A percentile compares a stretch with the other conserved stretches of the same genome.
phyloP scores from a whole-genome alignment of 2,888 invertebrate species.

The Cinara cedri region DNA sequence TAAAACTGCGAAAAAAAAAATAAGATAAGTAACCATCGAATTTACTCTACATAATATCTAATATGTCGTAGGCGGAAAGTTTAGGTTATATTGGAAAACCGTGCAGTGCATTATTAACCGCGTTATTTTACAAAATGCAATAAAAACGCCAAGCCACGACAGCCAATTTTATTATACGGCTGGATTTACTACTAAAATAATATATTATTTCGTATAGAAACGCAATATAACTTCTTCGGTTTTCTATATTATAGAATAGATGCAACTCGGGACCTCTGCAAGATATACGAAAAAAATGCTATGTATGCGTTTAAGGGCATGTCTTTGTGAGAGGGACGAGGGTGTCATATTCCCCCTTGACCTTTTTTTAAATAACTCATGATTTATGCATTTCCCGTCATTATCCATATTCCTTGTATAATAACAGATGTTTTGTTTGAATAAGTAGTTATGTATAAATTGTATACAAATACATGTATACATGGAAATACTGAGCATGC shows the following conservation, averaged over 20 bases:
- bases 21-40: neutral
- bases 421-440: too few relatives aligned
- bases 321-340: too few relatives aligned
- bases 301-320: too few relatives aligned
- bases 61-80: neutral
- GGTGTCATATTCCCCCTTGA: too few relatives aligned
- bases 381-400: too few relatives aligned
- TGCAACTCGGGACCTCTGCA: neutral
- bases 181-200: neutral
- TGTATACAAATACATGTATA: too few relatives aligned
- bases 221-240: neutral
- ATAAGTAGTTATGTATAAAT: too few relatives aligned
- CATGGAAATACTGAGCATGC: too few relatives aligned
- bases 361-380: too few relatives aligned
- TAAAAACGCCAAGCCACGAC: neutral
- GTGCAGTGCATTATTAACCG: too few relatives aligned
- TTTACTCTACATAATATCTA: neutral
- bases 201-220: neutral
- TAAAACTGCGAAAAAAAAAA: slow-evolving; percentile 56
- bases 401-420: too few relatives aligned
- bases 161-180: slow-evolving; percentile 7
- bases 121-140: slow-evolving; percentile 12
- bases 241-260: neutral
- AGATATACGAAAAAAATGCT: neutral
- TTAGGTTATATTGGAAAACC: too few relatives aligned